A percentile compares a stretch with the other conserved stretches of the same genome.
Conservation (phyloP, 2,113 vertebrate genomes). For the Hippocampus barbouri region DNA sequence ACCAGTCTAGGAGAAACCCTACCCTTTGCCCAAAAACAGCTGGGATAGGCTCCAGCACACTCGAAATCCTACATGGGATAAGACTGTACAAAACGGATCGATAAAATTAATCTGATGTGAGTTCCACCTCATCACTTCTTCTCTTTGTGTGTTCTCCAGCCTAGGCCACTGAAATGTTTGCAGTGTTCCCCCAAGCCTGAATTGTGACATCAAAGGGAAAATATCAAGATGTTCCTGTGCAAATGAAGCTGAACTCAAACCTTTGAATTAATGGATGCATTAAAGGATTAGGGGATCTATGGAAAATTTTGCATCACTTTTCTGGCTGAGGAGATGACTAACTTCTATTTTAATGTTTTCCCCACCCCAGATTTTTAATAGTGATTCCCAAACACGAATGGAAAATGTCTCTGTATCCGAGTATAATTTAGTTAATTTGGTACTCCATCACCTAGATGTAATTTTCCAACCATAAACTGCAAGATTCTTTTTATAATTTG, state of each 20-base stretch:
- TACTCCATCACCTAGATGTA: background rate
- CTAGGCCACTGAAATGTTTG: slow-evolving; percentile 6
- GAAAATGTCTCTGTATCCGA: background rate
- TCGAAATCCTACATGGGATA: too few relatives aligned
- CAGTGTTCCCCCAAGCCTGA: slow-evolving; percentile 1
- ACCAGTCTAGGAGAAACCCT: too few relatives aligned
- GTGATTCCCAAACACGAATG: background rate
- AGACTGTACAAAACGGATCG: too few relatives aligned
- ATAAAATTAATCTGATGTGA: background rate
- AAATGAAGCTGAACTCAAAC: slow-evolving; percentile 12
- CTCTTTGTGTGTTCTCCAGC: slow-evolving; percentile 29
- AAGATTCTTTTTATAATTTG: background rate
- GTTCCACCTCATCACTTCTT: background rate
- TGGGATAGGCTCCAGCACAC: too few relatives aligned
- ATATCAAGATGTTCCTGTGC: slow-evolving; percentile 8
- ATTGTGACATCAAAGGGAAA: background rate
- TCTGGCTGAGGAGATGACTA: background rate
- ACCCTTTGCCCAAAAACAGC: too few relatives aligned
- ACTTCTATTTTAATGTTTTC: background rate
- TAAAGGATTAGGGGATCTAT: background rate
- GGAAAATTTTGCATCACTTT: background rate
- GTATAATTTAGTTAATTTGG: background rate
- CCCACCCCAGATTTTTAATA: background rate
- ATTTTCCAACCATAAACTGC: background rate
- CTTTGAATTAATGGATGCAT: slow-evolving; percentile 14